Conservation (phyloP, 2,888 invertebrate species). For the Coelinius sp. region DNA sequence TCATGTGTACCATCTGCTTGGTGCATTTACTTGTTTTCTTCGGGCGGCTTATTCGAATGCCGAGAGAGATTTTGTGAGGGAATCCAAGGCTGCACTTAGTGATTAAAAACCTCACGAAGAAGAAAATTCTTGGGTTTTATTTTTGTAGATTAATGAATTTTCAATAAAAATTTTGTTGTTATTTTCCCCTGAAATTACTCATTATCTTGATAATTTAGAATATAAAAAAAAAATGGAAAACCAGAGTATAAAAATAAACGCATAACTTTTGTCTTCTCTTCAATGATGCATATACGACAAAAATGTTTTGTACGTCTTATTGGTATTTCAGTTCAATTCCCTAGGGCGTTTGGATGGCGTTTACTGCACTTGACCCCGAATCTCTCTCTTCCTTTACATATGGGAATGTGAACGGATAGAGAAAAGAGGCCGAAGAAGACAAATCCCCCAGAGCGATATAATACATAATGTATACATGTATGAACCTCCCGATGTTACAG, state of each 20-base stretch:
- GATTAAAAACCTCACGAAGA: not conserved
- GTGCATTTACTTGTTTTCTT: slow-evolving; percentile 18
- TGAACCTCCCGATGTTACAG: slow-evolving; percentile 52
- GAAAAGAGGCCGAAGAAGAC: slow-evolving; percentile 13
- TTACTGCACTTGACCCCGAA: slow-evolving; percentile 42
- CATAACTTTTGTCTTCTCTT: not conserved
- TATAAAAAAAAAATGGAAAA: not conserved
- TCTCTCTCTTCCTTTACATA: not conserved
- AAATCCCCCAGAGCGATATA: not conserved
- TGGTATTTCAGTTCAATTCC: slow-evolving; percentile 36
- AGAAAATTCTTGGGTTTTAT: too few relatives aligned
- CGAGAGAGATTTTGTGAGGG: not conserved
- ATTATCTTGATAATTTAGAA: too few relatives aligned
- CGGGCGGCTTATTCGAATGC: slow-evolving; percentile 5
- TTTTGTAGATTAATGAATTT: too few relatives aligned
- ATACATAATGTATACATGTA: slow-evolving; percentile 25
- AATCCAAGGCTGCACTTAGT: slow-evolving; percentile 7
- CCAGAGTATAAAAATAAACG: not conserved
- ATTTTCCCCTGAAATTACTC: too few relatives aligned
- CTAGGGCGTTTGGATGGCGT: slow-evolving; percentile 23
- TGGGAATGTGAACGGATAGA: not conserved
- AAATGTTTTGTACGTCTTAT: slow-evolving; percentile 25
- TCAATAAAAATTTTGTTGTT: too few relatives aligned
- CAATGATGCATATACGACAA: not conserved
- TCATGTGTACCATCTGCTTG: slow-evolving; percentile 20